phyloP scores from a whole-genome alignment of 2,888 invertebrate genomes.

The Eupithecia abbreviata region DNA sequence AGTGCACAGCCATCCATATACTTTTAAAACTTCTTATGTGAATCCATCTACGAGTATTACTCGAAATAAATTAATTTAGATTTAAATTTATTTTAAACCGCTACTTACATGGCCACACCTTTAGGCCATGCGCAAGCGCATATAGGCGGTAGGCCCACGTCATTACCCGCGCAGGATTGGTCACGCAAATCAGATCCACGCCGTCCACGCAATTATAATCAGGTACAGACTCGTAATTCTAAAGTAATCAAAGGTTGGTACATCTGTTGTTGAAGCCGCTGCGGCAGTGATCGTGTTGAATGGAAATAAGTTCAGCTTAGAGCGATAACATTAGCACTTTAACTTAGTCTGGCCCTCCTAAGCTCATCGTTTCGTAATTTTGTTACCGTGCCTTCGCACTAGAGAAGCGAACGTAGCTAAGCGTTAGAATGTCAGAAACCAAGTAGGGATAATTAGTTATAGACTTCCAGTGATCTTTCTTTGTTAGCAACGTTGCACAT shows the following conservation, averaged over 20 bases:
- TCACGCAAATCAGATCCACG: slow-evolving; percentile 80
- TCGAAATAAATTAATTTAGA: not conserved
- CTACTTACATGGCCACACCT: slow-evolving; percentile 10
- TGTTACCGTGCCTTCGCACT: not conserved
- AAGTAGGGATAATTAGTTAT: not conserved
- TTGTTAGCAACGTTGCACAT: not conserved
- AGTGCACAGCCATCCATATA: not conserved
- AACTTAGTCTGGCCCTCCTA: slow-evolving; percentile 26
- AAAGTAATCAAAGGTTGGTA: slow-evolving; percentile 78
- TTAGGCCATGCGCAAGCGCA: slow-evolving; percentile 47
- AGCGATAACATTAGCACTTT: slow-evolving; percentile 3
- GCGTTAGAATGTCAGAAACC: not conserved
- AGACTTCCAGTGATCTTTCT: not conserved
- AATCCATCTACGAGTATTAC: not conserved
- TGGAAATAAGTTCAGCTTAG: slow-evolving; percentile 17
- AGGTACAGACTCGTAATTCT: slow-evolving; percentile 79
- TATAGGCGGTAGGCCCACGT: slow-evolving; percentile 69
- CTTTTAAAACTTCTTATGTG: not conserved
- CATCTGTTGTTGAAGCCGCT: slow-evolving; percentile 67
- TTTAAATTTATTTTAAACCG: not conserved
- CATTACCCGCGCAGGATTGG: slow-evolving; percentile 77
- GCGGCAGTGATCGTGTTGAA: slow-evolving; percentile 31
- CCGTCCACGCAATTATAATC: slow-evolving; percentile 83
- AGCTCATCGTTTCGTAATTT: slow-evolving; percentile 11
- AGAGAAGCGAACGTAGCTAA: not conserved